These are phyloP conservation scores for Ditylenchus weischeri DNA, from an alignment of 2,888 invertebrate genomes.

Conservation along the genomic window DNA sequence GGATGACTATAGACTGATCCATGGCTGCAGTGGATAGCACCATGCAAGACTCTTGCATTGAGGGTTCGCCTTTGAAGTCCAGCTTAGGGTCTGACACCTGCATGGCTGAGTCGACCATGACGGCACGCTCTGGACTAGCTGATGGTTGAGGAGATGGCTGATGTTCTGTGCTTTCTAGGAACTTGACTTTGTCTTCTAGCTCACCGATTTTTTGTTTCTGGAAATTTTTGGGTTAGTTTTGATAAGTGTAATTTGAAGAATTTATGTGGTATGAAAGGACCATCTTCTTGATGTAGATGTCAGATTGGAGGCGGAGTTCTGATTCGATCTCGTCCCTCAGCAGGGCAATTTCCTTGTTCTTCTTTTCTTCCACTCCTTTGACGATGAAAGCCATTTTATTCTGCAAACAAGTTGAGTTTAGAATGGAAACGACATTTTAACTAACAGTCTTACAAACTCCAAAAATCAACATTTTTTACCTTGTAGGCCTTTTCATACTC, in stretches of 20 bases:
- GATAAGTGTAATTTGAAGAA: not conserved
- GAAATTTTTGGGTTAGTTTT: constrained; percentile 15
- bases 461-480: constrained; percentile 9
- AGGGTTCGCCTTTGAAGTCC: not conserved
- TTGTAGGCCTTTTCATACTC: constrained; percentile 29
- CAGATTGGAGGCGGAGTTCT: constrained; percentile 30
- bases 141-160: constrained; percentile 5
- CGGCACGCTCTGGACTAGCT: constrained; percentile 1
- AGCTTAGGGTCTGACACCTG: not conserved
- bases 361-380: constrained; percentile 48
- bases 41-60: constrained; percentile 27
- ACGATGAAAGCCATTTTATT: constrained; percentile 43
- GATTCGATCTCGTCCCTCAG: constrained; percentile 44
- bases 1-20: constrained; percentile 11
- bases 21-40: constrained; percentile 20
- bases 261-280: not conserved
- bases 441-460: not conserved
- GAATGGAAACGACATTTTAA: too few relatives aligned
- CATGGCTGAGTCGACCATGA: constrained; percentile 26
- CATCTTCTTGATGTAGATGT: constrained; percentile 8
- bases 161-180: constrained; percentile 16
- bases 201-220: constrained; percentile 28
- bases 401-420: constrained; percentile 23
- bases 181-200: constrained; percentile 30
- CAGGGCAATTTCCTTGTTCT: constrained; percentile 42